Conservation (phyloP, 2,888 invertebrate species). For the Crepidodera aurea region DNA sequence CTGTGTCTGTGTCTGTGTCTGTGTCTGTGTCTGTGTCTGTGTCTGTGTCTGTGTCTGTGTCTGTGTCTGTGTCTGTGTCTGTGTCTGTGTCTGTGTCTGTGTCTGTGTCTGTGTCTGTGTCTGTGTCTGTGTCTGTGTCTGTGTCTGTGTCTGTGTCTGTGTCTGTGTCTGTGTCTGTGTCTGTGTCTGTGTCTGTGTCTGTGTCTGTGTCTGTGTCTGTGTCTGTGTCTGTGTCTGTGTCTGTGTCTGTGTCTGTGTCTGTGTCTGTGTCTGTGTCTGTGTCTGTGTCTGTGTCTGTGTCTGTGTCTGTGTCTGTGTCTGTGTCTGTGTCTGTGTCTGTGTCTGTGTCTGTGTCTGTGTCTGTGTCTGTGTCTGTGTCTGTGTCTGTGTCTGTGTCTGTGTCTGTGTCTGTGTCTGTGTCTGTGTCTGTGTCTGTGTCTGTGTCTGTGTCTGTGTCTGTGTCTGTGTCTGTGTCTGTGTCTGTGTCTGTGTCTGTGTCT, state of each 20-base stretch:
- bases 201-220: not conserved
- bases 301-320: not conserved
- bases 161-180: not conserved
- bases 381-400: not conserved
- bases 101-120: not conserved
- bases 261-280: not conserved
- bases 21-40: not conserved
- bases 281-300: not conserved
- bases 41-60: not conserved
- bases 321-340: not conserved
- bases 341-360: not conserved
- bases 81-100: not conserved
- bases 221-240: not conserved
- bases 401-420: not conserved
- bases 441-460: not conserved
- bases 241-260: not conserved
- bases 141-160: not conserved
- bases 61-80: not conserved
- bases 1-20: not conserved
- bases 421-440: not conserved
- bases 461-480: not conserved
- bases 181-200: not conserved
- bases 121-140: not conserved
- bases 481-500: not conserved
- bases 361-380: not conserved